Base-by-base conservation (phyloP, 2,797 vertebrate species). In the Petrocephalus schoutedeni region DNA sequence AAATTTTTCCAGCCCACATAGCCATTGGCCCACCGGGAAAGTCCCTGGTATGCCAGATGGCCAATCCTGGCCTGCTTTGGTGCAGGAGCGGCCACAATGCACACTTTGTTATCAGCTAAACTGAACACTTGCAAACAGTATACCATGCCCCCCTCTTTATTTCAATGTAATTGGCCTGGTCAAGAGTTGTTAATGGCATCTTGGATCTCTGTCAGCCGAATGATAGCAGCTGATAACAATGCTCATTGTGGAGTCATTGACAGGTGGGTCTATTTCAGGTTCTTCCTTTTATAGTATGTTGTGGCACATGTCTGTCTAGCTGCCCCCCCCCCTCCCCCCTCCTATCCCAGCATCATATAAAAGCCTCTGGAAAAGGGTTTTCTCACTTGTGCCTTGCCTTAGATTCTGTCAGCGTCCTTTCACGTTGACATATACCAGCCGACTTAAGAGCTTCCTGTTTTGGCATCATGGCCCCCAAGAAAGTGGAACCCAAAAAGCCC, bases 141-240 rank as follows among this genome's bases (percentile, higher is more conserved):
- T 77, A 77, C 10, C 74, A 10, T 57, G 82, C 84, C 54, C 8
- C 2, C 56, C 16, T 14, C 14, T 59, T 54, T 21, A 82, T 82
- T 14, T 93, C 64, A 19, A 90, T 91, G 90, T 94, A 94, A 93
- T 94, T 94, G 93, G 93, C 93, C 92, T 93, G 93, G 94, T 92
- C 91, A 91, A 89, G 61, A 80, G 54, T 32, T 87, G n/a, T 86
- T 89, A 89, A 85, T 90, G 89, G 89, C 56, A 87, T 87, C 71
- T 88, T 87, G 59, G 87, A 87, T 88, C 86, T 85, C 92, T 91
- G 92, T 93, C 93, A 91, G 93, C 92, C 86, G 89, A 91, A 93
- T 92, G 91, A 93, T 92, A 94, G 93, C 95, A 95, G 95, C 95
- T 96, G 95, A 94, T 94, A 95, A 96, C 95, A 96, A 96, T 95